Percentiles rank a stretch among this genome's conserved stretches.
Evolutionary conservation across 2,797 vertebrate genomes (phyloP).

Genomic region (Halcyon badia): DNA sequence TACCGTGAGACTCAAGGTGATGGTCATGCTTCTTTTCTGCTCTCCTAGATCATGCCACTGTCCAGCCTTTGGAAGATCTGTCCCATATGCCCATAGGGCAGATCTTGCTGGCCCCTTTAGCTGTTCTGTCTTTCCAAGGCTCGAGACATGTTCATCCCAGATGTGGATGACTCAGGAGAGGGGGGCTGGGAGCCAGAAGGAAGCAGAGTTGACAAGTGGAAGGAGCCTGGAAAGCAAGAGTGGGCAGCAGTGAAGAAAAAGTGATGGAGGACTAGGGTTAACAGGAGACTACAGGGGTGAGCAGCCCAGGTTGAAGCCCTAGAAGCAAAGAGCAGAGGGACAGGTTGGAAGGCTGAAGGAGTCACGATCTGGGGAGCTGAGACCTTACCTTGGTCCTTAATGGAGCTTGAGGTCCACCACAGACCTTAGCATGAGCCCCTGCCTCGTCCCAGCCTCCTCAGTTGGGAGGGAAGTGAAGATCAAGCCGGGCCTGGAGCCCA

Average conservation of each 20-base stretch:
- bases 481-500: not conserved
- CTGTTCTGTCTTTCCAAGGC: not conserved
- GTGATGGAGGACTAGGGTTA: not conserved
- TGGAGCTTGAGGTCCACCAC: not conserved
- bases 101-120: not conserved
- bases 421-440: accelerated
- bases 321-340: not conserved
- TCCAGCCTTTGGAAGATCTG: not conserved
- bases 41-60: accelerated
- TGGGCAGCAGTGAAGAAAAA: not conserved
- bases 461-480: not conserved
- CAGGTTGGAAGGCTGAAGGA: not conserved
- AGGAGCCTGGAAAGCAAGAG: not conserved
- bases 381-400: not conserved
- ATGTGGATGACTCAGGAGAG: not conserved
- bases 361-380: not conserved
- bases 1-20: accelerated
- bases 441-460: not conserved
- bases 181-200: not conserved
- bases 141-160: not conserved
- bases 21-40: not conserved
- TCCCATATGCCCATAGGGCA: accelerated
- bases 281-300: not conserved
- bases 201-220: not conserved
- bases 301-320: not conserved